Base-by-base conservation (phyloP, 2,113 vertebrate species). In the Ancistrus triradiatus region DNA sequence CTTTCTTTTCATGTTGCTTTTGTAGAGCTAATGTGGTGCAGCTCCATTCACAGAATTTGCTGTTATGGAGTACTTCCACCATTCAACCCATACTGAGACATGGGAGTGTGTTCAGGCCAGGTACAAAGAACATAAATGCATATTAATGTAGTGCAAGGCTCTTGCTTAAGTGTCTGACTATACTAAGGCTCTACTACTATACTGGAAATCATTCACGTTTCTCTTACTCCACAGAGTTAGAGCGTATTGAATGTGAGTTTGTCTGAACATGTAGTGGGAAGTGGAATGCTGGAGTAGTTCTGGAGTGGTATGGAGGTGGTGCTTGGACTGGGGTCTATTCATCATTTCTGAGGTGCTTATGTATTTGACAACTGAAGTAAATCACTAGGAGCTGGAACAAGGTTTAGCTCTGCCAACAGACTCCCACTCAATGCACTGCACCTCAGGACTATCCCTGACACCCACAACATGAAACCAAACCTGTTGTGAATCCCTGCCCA, bases 261-360 rank as follows among this genome's bases (percentile, higher is more conserved):
- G 51, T 42, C 27, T 51, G 43, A 3, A 7, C 1, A 7, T 51
- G 27, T 49, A 59, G 42, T 42, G 46, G 38, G 51, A 8, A 57
- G 42, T 9, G 14, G 37, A 50, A 22, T 6, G 13, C 19, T 44
- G 51, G 18, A 10, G 37, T 25, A 50, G 33, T 60, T 49, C 31
- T 43, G 44, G 48, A 53, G 51, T 64, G 59, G 43, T 27, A 38
- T 22, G 43, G 31, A 42, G 59, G 47, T 49, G 55, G 59, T 49
- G 46, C 43, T 27, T 56, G 50, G 47, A 47, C 52, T 17, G 43
- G 43, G 19, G 64, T 40, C 35, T 13, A 38, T 72, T 46, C 55
- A 71, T 71, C 68, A 68, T 7, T 28, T 56, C 64, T 55, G 19
- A 21, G 19, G 44, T 64, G 52, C 43, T 63, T 50, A 65, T 72